These are phyloP conservation scores for Strigamia maritima DNA, from an alignment of 2,888 invertebrate species.

Conservation along the genomic window DNA sequence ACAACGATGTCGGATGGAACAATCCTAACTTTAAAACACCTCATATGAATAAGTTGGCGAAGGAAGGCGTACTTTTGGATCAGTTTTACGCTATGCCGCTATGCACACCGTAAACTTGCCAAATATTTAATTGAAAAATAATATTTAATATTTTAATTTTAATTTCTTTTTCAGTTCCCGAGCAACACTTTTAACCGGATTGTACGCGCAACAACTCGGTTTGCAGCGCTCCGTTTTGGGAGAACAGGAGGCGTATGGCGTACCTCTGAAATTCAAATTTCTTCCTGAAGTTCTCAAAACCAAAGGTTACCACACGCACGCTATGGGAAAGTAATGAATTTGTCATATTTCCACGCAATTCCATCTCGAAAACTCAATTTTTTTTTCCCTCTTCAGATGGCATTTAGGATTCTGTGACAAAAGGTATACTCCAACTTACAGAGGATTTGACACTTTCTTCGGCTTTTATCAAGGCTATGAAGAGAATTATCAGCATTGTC, in stretches of 20 bases:
- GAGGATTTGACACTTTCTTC: slow-evolving; percentile 22
- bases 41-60: neutral
- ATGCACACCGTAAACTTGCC: neutral
- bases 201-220: neutral
- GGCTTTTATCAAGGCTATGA: neutral
- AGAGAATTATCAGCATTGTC: neutral
- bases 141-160: too few relatives aligned
- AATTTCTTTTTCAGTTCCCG: too few relatives aligned
- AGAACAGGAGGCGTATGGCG: neutral
- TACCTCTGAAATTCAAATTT: neutral
- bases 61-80: neutral
- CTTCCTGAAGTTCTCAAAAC: neutral
- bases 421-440: neutral
- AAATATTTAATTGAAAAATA: too few relatives aligned
- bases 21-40: neutral
- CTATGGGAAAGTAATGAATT: neutral
- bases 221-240: neutral
- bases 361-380: neutral
- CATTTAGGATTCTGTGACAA: neutral
- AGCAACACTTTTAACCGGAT: neutral
- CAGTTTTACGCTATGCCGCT: neutral
- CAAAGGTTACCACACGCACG: neutral
- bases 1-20: slow-evolving; percentile 9
- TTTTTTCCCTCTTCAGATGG: slow-evolving; percentile 18
- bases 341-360: neutral